These are phyloP conservation scores for Liposcelis brunnea DNA, from an alignment of 2,888 invertebrate species.

Conservation along the genomic window DNA sequence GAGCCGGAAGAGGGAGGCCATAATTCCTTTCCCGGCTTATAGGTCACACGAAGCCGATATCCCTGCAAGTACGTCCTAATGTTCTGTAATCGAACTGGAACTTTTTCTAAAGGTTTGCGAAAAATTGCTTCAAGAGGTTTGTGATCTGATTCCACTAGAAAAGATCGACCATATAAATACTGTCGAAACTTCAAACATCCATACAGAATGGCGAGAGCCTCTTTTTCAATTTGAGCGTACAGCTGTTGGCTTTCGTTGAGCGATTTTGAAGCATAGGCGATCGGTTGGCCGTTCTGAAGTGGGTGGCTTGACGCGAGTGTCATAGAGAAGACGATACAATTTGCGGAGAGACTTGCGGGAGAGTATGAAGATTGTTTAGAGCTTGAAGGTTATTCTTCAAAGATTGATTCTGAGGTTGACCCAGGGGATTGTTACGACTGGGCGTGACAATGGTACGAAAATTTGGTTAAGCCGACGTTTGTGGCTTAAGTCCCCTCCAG, in stretches of 20 bases:
- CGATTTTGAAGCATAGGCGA: slow-evolving; percentile 19
- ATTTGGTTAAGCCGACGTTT: no score
- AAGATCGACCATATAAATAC: slow-evolving; percentile 17
- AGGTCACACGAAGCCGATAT: slow-evolving; percentile 13
- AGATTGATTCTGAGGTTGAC: no score
- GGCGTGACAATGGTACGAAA: no score
- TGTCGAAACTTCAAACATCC: slow-evolving; percentile 17
- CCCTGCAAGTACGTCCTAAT: slow-evolving; percentile 13
- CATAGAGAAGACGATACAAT: no score
- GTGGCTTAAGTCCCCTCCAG: no score
- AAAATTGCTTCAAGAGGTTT: slow-evolving; percentile 18
- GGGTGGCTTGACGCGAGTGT: no score
- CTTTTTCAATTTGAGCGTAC: slow-evolving; percentile 20
- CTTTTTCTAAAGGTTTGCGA: slow-evolving; percentile 15
- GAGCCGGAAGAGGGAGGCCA: no score
- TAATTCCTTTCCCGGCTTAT: slow-evolving; percentile 14
- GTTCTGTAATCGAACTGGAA: slow-evolving; percentile 14
- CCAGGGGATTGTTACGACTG: no score
- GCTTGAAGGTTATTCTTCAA: no score
- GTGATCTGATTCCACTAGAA: slow-evolving; percentile 20
- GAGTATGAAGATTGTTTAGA: no score
- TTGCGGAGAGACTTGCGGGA: no score
- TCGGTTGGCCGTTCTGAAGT: slow-evolving; percentile 17
- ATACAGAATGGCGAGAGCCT: slow-evolving; percentile 17
- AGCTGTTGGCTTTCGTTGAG: slow-evolving; percentile 17